phyloP scores from a whole-genome alignment of 2,888 invertebrate species.

The Muscina levida region DNA sequence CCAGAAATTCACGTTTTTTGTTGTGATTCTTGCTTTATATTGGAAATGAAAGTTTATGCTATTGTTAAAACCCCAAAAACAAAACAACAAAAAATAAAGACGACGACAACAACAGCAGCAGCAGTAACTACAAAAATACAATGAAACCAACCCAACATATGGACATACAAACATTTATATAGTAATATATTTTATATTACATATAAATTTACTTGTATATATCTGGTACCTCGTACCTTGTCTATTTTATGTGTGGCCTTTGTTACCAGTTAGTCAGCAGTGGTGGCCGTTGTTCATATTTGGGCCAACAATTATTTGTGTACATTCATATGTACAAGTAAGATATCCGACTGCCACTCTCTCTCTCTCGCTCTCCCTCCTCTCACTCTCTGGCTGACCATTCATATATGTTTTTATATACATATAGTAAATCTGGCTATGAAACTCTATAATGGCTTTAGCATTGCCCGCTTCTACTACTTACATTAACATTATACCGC shows the following conservation, averaged over 20 bases:
- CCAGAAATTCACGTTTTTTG: constrained; percentile 49
- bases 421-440: not conserved
- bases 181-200: too few species aligned
- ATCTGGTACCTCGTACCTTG: too few species aligned
- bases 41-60: constrained; percentile 74
- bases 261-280: too few species aligned
- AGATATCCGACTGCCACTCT: not conserved
- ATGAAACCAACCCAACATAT: not conserved
- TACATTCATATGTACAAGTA: constrained; percentile 5
- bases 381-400: constrained; percentile 4
- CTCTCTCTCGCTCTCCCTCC: not conserved
- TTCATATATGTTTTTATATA: not conserved
- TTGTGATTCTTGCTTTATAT: constrained; percentile 64
- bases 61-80: constrained; percentile 36
- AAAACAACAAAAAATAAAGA: not conserved
- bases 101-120: too few species aligned
- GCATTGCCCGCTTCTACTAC: not conserved
- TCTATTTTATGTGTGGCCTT: too few species aligned
- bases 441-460: not conserved
- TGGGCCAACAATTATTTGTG: constrained; percentile 66
- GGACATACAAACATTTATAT: too few species aligned
- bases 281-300: constrained; percentile 59
- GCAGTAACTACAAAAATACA: too few species aligned
- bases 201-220: too few species aligned
- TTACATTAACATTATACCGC: not conserved